Evolutionary conservation across 2,797 vertebrate genomes (phyloP).

Genomic region (Discoglossus pictus): DNA sequence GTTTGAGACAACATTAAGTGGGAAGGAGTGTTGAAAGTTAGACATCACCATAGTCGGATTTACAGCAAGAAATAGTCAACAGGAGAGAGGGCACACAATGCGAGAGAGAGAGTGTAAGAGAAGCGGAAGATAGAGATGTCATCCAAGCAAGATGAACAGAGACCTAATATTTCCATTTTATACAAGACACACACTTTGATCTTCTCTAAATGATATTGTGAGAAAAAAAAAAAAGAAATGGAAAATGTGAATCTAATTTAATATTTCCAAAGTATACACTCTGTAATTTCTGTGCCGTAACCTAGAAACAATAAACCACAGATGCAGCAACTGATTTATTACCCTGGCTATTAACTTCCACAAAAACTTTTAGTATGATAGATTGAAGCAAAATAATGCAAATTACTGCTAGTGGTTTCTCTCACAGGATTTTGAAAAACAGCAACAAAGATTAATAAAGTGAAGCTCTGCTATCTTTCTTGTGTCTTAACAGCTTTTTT

Average conservation of each 20-base stretch:
- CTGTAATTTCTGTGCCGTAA: conserved; percentile 18
- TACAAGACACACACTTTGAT: conserved; percentile 18
- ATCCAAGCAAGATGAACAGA: no score
- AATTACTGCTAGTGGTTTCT: conserved; percentile 6
- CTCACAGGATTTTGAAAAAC: neutral
- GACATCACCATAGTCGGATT: no score
- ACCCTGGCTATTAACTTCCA: conserved; percentile 18
- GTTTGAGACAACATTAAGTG: no score
- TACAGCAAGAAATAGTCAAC: no score
- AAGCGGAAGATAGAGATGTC: no score
- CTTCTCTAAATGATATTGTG: conserved; percentile 24
- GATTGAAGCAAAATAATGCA: conserved; percentile 37
- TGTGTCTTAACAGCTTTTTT: conserved; percentile 1
- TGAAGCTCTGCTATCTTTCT: conserved; percentile 1
- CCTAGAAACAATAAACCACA: conserved; percentile 32
- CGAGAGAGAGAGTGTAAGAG: no score
- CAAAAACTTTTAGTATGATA: conserved; percentile 14
- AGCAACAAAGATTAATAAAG: conserved; percentile 19
- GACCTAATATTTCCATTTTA: neutral
- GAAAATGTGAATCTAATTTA: conserved; percentile 12
- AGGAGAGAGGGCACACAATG: no score
- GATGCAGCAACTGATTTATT: conserved; percentile 32
- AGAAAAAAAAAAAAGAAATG: conserved; percentile 25
- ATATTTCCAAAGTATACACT: conserved; percentile 9
- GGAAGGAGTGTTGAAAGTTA: no score